Percentiles rank a stretch among this genome's conserved stretches.
These are phyloP conservation scores for Pungitius pungitius DNA, from an alignment of 2,113 vertebrate genomes.

Conservation along the genomic window DNA sequence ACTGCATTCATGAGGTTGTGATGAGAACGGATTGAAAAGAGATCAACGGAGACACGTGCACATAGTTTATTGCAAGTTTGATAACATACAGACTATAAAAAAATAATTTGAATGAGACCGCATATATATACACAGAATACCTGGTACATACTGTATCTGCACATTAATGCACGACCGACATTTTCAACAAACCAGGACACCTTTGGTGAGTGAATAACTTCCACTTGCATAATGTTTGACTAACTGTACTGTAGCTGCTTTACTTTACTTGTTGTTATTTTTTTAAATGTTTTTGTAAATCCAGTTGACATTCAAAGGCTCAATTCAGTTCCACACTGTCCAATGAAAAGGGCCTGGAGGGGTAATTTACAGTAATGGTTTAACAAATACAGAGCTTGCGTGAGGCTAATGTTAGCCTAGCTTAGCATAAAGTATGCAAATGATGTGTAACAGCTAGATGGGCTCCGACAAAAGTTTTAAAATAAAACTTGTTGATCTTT, in stretches of 20 bases:
- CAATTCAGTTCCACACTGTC: not conserved
- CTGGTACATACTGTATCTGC: slow-evolving; percentile 14
- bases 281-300: not conserved
- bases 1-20: not conserved
- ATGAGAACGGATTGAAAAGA: not conserved
- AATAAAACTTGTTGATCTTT: too few species aligned
- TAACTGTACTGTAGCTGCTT: not conserved
- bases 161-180: slow-evolving; percentile 10
- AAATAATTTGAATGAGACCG: slow-evolving; percentile 22
- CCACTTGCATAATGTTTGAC: not conserved
- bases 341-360: not conserved
- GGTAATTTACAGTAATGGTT: not conserved
- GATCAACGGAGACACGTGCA: slow-evolving; percentile 1
- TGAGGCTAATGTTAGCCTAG: not conserved
- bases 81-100: slow-evolving; percentile 31
- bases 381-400: not conserved
- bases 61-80: slow-evolving; percentile 25
- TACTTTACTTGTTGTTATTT: too few species aligned
- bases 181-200: slow-evolving; percentile 1
- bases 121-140: slow-evolving; percentile 39
- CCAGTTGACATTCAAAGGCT: not conserved
- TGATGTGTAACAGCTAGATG: not conserved
- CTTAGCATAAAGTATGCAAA: not conserved
- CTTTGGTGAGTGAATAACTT: not conserved
- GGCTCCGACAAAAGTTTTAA: too few species aligned